These are phyloP conservation scores for Amphiprion clarkii DNA, from an alignment of 2,797 vertebrate genomes.

Conservation along the genomic window DNA sequence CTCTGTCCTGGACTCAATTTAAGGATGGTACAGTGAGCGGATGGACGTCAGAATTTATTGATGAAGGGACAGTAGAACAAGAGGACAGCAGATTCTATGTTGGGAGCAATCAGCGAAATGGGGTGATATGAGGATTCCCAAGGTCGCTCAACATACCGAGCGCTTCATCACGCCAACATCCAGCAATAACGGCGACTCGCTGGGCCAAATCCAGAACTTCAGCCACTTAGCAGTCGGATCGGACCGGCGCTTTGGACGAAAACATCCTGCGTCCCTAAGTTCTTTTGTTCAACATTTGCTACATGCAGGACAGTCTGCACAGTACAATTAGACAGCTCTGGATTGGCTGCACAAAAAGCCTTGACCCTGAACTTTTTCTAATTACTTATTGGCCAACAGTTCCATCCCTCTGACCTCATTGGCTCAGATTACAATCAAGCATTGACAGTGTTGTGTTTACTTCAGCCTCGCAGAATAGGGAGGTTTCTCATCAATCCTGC, in stretches of 20 bases:
- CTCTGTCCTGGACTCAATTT: conserved; percentile 16
- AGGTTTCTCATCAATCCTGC: conserved; percentile 16
- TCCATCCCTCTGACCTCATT: conserved; percentile 12
- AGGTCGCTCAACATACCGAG: conserved; percentile 39
- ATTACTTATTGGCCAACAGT: conserved; percentile 43
- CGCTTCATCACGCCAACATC: conserved; percentile 16
- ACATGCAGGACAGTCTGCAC: conserved; percentile 26
- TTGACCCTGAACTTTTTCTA: conserved; percentile 47
- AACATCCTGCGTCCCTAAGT: conserved; percentile 23
- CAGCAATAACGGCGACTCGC: conserved; percentile 10
- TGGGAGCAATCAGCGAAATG: conserved; percentile 15
- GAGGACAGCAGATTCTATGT: not conserved
- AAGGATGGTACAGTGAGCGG: not conserved
- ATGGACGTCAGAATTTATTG: not conserved
- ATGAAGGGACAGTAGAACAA: not conserved
- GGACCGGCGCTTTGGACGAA: conserved; percentile 35
- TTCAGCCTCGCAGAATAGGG: not conserved
- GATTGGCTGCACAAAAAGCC: conserved; percentile 20
- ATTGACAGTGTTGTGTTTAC: conserved; percentile 26
- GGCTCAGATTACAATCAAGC: conserved; percentile 38
- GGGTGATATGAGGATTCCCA: conserved; percentile 35
- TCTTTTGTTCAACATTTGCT: conserved; percentile 50
- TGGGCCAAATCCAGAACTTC: conserved; percentile 45
- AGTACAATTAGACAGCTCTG: conserved; percentile 23
- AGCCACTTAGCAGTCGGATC: conserved; percentile 27